Evolutionary conservation across 2,113 vertebrate genomes (phyloP), one percentile per base, ranked within the genome.

Genomic region (Nothocercus julius): DNA sequence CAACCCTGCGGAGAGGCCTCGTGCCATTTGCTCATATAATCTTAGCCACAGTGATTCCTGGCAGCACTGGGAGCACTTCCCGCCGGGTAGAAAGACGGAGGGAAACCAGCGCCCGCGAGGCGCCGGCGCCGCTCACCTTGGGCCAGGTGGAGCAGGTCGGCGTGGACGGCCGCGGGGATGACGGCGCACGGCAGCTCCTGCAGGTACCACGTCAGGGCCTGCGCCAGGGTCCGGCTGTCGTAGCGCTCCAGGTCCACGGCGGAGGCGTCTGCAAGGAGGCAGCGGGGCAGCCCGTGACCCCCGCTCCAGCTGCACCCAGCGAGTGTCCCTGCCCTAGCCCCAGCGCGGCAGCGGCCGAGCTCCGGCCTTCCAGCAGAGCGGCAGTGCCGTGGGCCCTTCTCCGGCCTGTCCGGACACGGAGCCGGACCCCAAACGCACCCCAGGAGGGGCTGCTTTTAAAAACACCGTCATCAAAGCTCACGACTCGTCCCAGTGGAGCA

Each of bases 151-250:
- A 98, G 79, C 92, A 99, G 93, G 87, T 98, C 98, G 6, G 89
- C 98, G 97, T 98, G 98, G 92, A 98, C 95, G 9, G 91, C 64
- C 28, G 97, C 88, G 19, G 98, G 98, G 90, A 98, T 94, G 86
- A 98, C 85, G 20, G 98, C 97, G 1, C 77, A 96, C 0, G 98
- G 97, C 40, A 98, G 97, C 70, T 98, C 98, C 94, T 98, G 97
- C 40, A 99, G 97, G 94, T 98, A 98, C 87, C 94, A 97, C 94
- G 97, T 98, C 56, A 98, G 97, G 42, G 97, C 96, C 54, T 98
- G 97, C 0, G 96, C 96, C 91, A 98, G 94, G 0, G 97, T 97
- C 49, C 93, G 96, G 40, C 96, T 93, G 28, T 98, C 98, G 0
- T 98, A 98, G 64, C 96, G 92, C 80, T 98, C 98, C 97, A 98